Conservation (phyloP, 1,140 invertebrate species). For the Drosophila santomea region DNA sequence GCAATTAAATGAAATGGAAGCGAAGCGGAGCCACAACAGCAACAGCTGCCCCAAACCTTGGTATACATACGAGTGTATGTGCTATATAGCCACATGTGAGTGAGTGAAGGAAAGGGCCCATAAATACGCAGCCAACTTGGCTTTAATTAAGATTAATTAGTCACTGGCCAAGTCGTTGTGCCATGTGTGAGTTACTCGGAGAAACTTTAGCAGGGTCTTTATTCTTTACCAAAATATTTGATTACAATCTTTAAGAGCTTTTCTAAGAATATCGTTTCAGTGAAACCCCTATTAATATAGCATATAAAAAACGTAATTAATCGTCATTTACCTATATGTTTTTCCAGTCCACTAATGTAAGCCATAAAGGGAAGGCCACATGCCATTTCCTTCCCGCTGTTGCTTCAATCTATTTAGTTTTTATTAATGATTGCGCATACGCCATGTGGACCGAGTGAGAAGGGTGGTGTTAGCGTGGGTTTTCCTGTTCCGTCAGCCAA, state of each 20-base stretch:
- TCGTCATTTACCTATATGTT: not conserved
- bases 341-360: conserved; percentile 52
- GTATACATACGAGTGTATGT: not conserved
- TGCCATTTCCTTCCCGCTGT: conserved; percentile 9
- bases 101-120: conserved; percentile 12
- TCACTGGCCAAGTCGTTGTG: conserved; percentile 43
- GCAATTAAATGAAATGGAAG: conserved; percentile 79
- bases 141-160: conserved; percentile 83
- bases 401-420: conserved; percentile 73
- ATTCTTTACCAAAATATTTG: not conserved
- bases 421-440: conserved; percentile 75
- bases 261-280: too few relatives aligned
- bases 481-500: conserved; percentile 11
- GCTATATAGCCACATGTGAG: not conserved
- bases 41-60: conserved; percentile 61
- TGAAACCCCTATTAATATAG: too few relatives aligned
- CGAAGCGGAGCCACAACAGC: conserved; percentile 39
- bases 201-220: not conserved
- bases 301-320: not conserved
- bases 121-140: conserved; percentile 56
- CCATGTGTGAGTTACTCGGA: conserved; percentile 19
- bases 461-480: not conserved
- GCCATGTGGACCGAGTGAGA: conserved; percentile 50
- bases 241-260: too few relatives aligned
- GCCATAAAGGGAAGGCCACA: conserved; percentile 45